A percentile compares a stretch with the other conserved stretches of the same genome.
Conservation (phyloP, 2,888 invertebrate species). For the Ischnus inquisitorius region DNA sequence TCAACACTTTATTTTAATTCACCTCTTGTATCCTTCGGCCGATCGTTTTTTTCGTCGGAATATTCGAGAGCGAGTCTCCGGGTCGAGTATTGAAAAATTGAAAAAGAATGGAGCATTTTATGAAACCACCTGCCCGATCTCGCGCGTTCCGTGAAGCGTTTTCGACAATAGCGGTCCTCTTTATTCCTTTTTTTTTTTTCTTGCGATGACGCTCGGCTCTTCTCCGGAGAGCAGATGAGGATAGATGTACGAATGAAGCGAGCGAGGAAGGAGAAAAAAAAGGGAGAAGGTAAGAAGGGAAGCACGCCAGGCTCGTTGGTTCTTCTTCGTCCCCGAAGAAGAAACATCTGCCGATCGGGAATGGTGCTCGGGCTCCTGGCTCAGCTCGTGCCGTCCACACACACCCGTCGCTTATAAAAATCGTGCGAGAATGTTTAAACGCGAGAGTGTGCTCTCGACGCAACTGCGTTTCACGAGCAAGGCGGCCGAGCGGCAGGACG, state of each 20-base stretch:
- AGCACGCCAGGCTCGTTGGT: slow-evolving; percentile 50
- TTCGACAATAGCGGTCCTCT: slow-evolving; percentile 59
- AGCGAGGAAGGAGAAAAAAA: slow-evolving; percentile 40
- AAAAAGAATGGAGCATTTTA: slow-evolving; percentile 39
- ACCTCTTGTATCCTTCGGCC: not conserved
- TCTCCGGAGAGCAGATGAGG: slow-evolving; percentile 64
- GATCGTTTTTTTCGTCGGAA: not conserved
- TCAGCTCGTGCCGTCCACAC: slow-evolving; percentile 69
- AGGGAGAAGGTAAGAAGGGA: slow-evolving; percentile 32
- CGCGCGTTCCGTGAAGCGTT: slow-evolving; percentile 32
- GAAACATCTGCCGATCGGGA: slow-evolving; percentile 72
- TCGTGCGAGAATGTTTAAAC: not conserved
- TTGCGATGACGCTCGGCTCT: slow-evolving; percentile 14
- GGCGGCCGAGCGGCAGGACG: slow-evolving; percentile 17
- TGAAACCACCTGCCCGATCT: slow-evolving; percentile 68
- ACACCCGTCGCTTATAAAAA: slow-evolving; percentile 35
- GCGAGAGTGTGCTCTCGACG: slow-evolving; percentile 1
- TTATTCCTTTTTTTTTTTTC: slow-evolving; percentile 58
- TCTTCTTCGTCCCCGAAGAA: slow-evolving; percentile 58
- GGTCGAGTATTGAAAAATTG: slow-evolving; percentile 32
- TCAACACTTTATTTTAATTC: too few relatives aligned
- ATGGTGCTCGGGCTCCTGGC: slow-evolving; percentile 46
- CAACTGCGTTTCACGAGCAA: slow-evolving; percentile 6
- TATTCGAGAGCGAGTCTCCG: not conserved
- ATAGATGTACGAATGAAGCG: slow-evolving; percentile 32